phyloP scores from a whole-genome alignment of 2,797 vertebrate genomes.

The Smutsia gigantea region DNA sequence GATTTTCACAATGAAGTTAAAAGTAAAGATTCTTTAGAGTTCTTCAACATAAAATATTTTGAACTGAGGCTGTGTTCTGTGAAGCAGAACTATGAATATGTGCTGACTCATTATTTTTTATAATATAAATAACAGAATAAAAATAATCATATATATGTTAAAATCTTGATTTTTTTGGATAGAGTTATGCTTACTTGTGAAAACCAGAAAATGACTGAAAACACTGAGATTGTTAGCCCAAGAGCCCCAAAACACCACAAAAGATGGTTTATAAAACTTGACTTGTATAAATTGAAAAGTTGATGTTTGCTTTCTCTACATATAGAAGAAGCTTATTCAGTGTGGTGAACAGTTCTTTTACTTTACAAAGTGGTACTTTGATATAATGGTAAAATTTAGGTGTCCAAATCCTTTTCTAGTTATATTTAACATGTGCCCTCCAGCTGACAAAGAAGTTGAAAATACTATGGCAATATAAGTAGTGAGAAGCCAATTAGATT shows the following conservation, averaged over 20 bases:
- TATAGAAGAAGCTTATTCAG: background rate
- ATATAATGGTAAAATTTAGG: background rate
- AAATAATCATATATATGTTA: constrained; percentile 57
- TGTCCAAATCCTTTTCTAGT: background rate
- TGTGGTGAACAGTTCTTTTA: background rate
- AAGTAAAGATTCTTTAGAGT: background rate
- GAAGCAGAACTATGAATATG: constrained; percentile 61
- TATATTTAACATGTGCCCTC: background rate
- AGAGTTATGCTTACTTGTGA: constrained; percentile 18
- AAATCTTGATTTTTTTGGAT: constrained; percentile 56
- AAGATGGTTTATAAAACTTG: background rate
- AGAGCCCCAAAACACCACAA: background rate
- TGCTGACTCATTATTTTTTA: constrained; percentile 65
- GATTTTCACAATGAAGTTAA: background rate
- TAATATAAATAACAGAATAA: constrained; percentile 64
- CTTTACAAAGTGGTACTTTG: background rate
- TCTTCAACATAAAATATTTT: background rate
- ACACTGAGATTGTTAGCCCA: background rate
- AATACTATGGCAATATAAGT: background rate
- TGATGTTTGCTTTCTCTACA: background rate
- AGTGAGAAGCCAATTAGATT: background rate
- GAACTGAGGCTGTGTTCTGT: constrained; percentile 41
- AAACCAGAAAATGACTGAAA: constrained; percentile 19
- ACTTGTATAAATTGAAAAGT: background rate
- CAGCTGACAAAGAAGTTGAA: background rate